Evolutionary conservation across 2,888 invertebrate genomes (phyloP).

Genomic region (Nebria salina): DNA sequence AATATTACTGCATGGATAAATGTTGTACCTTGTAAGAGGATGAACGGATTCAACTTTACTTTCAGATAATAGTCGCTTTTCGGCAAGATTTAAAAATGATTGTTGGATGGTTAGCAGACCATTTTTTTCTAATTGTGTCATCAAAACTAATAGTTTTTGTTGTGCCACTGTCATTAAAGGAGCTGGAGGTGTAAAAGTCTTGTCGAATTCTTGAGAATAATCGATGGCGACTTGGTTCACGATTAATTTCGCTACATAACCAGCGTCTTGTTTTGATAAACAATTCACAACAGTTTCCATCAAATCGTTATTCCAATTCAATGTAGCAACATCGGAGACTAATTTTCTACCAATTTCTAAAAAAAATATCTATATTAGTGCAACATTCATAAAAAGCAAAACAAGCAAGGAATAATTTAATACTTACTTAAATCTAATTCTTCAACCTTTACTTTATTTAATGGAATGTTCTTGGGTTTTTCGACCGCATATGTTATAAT

Average conservation of each 20-base stretch:
- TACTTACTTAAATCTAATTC: constrained; percentile 16
- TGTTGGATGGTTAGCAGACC: constrained; percentile 51
- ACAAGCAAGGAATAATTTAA: not conserved
- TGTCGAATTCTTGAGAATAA: constrained; percentile 56
- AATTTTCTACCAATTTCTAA: constrained; percentile 22
- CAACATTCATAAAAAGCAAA: not conserved
- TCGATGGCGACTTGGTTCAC: constrained; percentile 52
- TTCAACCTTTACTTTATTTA: not conserved
- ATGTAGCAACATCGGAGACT: constrained; percentile 27
- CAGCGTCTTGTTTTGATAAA: constrained; percentile 23
- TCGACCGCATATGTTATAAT: not conserved
- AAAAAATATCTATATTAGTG: not conserved
- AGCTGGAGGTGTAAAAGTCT: constrained; percentile 61
- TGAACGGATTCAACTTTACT: constrained; percentile 48
- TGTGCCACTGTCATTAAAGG: constrained; percentile 62
- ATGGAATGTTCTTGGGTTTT: constrained; percentile 1
- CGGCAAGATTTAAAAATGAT: constrained; percentile 51
- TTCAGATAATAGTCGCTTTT: constrained; percentile 51
- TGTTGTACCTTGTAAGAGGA: constrained; percentile 51
- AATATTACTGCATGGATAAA: too few species aligned
- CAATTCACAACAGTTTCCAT: constrained; percentile 16
- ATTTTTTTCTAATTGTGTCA: constrained; percentile 57
- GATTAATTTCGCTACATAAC: constrained; percentile 51
- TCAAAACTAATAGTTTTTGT: constrained; percentile 60
- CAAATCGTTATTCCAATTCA: constrained; percentile 31